Evolutionary conservation across 2,113 vertebrate species (phyloP), one percentile per base, ranked within the genome.

Genomic region (human (Homo sapiens)): DNA sequence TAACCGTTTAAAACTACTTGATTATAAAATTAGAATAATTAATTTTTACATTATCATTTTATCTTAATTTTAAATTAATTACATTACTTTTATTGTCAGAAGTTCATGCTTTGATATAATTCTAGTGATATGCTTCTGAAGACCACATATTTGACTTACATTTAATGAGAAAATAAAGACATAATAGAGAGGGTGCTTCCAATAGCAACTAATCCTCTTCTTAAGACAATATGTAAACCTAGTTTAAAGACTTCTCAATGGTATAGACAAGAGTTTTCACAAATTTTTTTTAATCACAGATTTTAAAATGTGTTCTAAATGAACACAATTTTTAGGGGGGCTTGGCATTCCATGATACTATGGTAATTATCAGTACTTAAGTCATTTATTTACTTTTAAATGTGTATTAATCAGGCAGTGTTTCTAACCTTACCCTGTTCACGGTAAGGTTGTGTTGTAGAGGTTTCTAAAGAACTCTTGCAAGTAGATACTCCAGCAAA

Each of bases 101-200:
- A 84, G 43, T 48, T 30, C 35, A 40, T 61, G 23, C 52, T 94
- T 93, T 93, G 11, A 25, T 64, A 0, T 30, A 7, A 13, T 57
- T 64, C 66, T 45, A 35, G 57, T 30, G 66, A 64, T 40, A 70
- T 70, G 2, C 80, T 80, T 92, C n/a, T 38, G 84, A 45, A 57
- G 4, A 82, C 4, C 20, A 59, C 40, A 27, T 70, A 64, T 18
- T 52, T 89, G 25, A 11, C 11, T 94, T 90, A 6, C 6, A 43
- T 89, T 92, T 95, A 92, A 16, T 84, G 35, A 78, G 40, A 97
- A 79, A 61, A 80, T 59, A 16, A 96, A 80, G 48, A n/a, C 18
- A 92, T 35, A 85, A 72, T 45, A 43, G 22, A 85, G 35, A 32
- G 14, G 3, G 4, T 61, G 50, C 52, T 87, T 85, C 23, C 10